These are phyloP conservation scores for Drosophila oshimai DNA, from an alignment of 1,140 invertebrate genomes.

Conservation along the genomic window DNA sequence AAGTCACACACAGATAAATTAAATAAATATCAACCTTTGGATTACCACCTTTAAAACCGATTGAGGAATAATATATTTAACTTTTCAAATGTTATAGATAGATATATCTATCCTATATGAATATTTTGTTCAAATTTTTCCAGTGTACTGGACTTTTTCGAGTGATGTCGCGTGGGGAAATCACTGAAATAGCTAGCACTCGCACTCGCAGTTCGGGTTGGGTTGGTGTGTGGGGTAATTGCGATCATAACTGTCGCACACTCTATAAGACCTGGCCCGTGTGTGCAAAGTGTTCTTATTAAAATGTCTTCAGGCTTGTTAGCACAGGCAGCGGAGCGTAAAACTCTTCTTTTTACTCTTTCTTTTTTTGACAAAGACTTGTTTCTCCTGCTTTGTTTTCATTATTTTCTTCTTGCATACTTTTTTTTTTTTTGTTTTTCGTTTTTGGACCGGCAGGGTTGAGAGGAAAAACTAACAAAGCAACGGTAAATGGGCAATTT, in stretches of 20 bases:
- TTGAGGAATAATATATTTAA: too few relatives aligned
- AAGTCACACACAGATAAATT: too few relatives aligned
- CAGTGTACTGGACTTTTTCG: not conserved
- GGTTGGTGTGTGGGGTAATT: constrained; percentile 34
- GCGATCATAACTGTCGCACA: constrained; percentile 54
- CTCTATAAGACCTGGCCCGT: not conserved
- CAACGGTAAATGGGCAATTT: constrained; percentile 59
- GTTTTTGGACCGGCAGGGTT: constrained; percentile 35
- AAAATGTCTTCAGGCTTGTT: constrained; percentile 56
- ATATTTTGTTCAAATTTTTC: not conserved
- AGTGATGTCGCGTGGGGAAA: constrained; percentile 16
- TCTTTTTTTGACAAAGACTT: constrained; percentile 44
- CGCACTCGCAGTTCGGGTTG: constrained; percentile 24
- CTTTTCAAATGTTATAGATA: not conserved
- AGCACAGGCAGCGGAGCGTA: constrained; percentile 42
- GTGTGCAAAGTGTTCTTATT: constrained; percentile 47
- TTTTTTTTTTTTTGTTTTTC: not conserved
- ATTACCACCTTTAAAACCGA: too few relatives aligned
- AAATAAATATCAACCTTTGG: too few relatives aligned
- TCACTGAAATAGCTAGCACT: constrained; percentile 8
- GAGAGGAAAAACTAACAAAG: constrained; percentile 53
- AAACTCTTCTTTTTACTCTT: constrained; percentile 23
- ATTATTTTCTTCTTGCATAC: constrained; percentile 30
- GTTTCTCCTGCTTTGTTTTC: constrained; percentile 34
- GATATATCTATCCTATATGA: not conserved